phyloP scores from a whole-genome alignment of 2,888 invertebrate genomes.

The Drosophila longiperda region DNA sequence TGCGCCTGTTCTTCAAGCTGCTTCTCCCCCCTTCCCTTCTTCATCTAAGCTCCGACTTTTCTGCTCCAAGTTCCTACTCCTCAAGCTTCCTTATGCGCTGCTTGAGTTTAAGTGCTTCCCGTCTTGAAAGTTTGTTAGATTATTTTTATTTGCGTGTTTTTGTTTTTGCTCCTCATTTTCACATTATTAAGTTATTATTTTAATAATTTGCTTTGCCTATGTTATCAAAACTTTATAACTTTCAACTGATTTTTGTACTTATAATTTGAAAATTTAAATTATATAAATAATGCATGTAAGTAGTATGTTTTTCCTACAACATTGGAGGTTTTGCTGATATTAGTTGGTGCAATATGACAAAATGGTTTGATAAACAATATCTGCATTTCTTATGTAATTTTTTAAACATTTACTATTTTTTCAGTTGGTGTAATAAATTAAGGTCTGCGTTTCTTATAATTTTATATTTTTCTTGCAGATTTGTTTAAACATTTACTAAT shows the following conservation, averaged over 20 bases:
- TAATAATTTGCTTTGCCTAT: conserved; percentile 67
- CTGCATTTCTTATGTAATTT: background rate
- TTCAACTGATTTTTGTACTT: conserved; percentile 31
- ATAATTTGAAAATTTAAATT: conserved; percentile 22
- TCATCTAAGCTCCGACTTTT: background rate
- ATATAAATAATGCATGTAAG: conserved; percentile 7
- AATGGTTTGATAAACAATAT: background rate
- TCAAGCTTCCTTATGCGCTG: conserved; percentile 27
- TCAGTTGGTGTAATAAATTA: background rate
- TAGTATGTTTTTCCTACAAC: background rate
- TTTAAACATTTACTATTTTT: background rate
- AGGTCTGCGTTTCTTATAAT: background rate
- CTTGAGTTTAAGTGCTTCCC: conserved; percentile 58
- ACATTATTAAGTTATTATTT: conserved; percentile 72
- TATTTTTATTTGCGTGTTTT: conserved; percentile 55
- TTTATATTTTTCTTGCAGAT: background rate
- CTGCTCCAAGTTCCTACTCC: conserved; percentile 18
- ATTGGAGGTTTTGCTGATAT: background rate
- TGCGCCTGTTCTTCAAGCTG: conserved; percentile 36
- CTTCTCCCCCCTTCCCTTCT: background rate
- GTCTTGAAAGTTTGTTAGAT: conserved; percentile 65
- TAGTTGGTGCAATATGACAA: background rate
- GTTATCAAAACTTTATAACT: conserved; percentile 27
- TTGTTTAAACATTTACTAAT: background rate
- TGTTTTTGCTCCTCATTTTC: conserved; percentile 46